These are phyloP conservation scores for Apamea sordens DNA, from an alignment of 2,888 invertebrate genomes.

Conservation along the genomic window DNA sequence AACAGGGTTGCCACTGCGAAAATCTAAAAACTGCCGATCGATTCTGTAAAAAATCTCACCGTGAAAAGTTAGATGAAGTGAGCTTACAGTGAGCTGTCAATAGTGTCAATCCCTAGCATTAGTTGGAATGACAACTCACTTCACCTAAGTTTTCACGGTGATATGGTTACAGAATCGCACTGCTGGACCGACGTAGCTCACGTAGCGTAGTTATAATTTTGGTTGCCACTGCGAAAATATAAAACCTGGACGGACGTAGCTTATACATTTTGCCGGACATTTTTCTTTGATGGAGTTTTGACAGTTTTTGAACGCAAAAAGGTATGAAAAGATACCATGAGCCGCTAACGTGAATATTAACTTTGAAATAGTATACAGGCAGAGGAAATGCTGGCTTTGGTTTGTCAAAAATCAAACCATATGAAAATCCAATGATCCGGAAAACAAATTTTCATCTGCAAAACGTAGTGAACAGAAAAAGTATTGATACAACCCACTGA, in stretches of 20 bases:
- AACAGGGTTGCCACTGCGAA: constrained; percentile 43
- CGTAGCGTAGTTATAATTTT: not conserved
- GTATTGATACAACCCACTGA: not conserved
- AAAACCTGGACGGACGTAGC: not conserved
- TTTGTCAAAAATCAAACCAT: not conserved
- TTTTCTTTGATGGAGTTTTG: constrained; percentile 6
- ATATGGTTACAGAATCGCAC: no score
- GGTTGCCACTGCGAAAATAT: constrained; percentile 20
- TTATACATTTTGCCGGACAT: constrained; percentile 19
- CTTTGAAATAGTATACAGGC: not conserved
- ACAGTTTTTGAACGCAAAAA: constrained; percentile 3
- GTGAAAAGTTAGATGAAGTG: no score
- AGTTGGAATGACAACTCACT: no score
- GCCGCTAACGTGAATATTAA: not conserved
- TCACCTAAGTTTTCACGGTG: no score
- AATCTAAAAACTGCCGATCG: not conserved
- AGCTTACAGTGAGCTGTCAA: no score
- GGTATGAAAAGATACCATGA: not conserved
- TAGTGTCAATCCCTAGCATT: no score
- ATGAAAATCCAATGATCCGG: not conserved
- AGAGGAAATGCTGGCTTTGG: not conserved
- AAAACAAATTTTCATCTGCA: not conserved
- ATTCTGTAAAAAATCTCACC: no score
- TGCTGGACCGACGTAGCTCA: not conserved
- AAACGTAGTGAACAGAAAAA: not conserved